Evolutionary conservation across 1,140 invertebrate genomes (phyloP).

Genomic region (Chrysomallon squamiferum): DNA sequence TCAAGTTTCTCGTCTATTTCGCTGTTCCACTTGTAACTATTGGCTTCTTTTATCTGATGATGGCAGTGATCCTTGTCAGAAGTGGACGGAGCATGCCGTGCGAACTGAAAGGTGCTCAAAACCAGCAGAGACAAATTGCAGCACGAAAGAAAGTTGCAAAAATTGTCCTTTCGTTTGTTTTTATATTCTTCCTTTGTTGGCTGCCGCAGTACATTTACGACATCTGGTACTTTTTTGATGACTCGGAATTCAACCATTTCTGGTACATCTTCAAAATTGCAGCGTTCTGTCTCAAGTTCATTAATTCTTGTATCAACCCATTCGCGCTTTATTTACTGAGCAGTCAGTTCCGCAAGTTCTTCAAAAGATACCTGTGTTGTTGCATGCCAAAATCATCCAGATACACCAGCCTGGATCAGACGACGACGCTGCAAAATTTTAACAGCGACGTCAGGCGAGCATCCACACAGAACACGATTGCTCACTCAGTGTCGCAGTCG

Average conservation of each 20-base stretch:
- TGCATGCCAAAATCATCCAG: constrained; percentile 59
- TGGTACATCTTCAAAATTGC: constrained; percentile 86
- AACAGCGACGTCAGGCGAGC: constrained; percentile 52
- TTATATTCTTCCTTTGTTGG: constrained; percentile 90
- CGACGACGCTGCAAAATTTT: constrained; percentile 50
- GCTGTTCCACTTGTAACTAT: constrained; percentile 83
- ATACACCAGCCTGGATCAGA: constrained; percentile 34
- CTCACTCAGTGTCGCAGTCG: constrained; percentile 35
- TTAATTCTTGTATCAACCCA: constrained; percentile 92
- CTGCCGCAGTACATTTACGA: constrained; percentile 78
- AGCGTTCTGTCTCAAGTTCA: constrained; percentile 70
- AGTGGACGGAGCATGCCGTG: constrained; percentile 70
- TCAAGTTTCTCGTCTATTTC: constrained; percentile 84
- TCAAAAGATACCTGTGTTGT: constrained; percentile 89
- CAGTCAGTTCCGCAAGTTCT: constrained; percentile 87
- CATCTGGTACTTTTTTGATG: constrained; percentile 85
- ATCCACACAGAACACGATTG: constrained; percentile 44
- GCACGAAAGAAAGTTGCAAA: constrained; percentile 89
- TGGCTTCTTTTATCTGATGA: constrained; percentile 83
- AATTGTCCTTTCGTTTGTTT: constrained; percentile 86
- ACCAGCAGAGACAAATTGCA: constrained; percentile 73
- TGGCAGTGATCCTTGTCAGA: constrained; percentile 83
- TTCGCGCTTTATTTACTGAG: constrained; percentile 91
- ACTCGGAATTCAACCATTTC: constrained; percentile 80
- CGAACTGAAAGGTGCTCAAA: constrained; percentile 35